These are phyloP conservation scores for Amphipoea oculea DNA, from an alignment of 2,888 invertebrate species.

Conservation along the genomic window DNA sequence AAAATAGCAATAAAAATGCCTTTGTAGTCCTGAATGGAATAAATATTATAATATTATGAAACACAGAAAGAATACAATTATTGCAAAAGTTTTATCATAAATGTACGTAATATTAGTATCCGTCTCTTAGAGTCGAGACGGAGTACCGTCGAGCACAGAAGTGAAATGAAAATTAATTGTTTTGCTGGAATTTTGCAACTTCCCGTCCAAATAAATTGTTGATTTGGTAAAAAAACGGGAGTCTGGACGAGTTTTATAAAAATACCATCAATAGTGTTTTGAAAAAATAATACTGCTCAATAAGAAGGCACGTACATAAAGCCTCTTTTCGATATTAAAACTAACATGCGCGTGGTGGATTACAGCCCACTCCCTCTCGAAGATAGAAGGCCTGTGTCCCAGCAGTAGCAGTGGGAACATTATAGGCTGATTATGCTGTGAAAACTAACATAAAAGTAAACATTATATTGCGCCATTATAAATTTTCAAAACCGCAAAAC, in stretches of 20 bases:
- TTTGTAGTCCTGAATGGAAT: constrained; percentile 37
- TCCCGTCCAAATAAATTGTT: neutral
- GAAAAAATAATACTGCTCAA: neutral
- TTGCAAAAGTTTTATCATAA: constrained; percentile 61
- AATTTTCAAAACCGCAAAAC: neutral
- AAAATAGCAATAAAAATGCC: constrained; percentile 47
- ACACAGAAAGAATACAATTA: constrained; percentile 59
- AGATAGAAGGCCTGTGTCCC: too few species aligned
- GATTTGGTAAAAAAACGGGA: neutral
- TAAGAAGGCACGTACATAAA: neutral
- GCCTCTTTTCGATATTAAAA: neutral
- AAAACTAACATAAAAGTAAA: neutral
- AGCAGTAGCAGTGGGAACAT: too few species aligned
- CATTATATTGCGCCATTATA: neutral
- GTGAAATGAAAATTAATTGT: neutral
- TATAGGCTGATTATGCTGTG: too few species aligned
- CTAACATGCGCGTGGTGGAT: neutral
- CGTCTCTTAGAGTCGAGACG: constrained; percentile 38
- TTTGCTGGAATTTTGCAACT: neutral
- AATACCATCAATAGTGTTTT: neutral
- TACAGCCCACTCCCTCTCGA: too few species aligned
- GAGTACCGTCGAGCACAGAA: constrained; percentile 28
- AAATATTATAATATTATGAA: constrained; percentile 44
- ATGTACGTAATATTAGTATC: constrained; percentile 51
- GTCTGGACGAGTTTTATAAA: neutral